Evolutionary conservation across 2,797 vertebrate species (phyloP).

Genomic region (Eidolon dupreanum): DNA sequence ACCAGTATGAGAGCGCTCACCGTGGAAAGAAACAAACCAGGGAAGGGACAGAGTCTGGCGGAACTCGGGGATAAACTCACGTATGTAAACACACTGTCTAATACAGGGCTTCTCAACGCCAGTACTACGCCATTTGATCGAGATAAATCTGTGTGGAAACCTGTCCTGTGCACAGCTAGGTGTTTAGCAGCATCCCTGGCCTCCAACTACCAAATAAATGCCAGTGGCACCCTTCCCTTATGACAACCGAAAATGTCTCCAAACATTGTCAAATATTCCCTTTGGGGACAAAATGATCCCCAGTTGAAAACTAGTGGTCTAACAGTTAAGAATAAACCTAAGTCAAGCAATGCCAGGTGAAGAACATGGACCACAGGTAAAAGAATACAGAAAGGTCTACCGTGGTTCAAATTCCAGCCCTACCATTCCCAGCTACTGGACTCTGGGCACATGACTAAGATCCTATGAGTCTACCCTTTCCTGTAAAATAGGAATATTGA

Average conservation of each 20-base stretch:
- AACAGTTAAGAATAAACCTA: no score
- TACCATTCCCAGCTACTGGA: background rate
- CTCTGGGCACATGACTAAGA: background rate
- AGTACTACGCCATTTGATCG: no score
- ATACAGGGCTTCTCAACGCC: rapidly evolving
- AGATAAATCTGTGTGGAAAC: background rate
- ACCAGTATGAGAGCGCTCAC: background rate
- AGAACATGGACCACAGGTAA: background rate
- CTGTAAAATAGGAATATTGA: background rate
- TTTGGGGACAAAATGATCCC: background rate
- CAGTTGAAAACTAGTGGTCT: background rate
- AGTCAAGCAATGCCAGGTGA: background rate
- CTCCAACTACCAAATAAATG: background rate
- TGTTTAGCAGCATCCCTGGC: background rate
- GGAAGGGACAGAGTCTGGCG: background rate
- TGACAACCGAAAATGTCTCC: background rate
- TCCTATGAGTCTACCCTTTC: background rate
- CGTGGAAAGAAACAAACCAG: background rate
- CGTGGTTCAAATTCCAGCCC: background rate
- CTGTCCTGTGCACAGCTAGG: background rate
- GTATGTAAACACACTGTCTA: background rate
- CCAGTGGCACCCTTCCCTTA: background rate
- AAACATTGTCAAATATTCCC: background rate
- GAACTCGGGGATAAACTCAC: background rate
- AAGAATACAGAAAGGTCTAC: background rate